phyloP scores from a whole-genome alignment of 2,113 vertebrate species.

The Dendrocopos noguchii region DNA sequence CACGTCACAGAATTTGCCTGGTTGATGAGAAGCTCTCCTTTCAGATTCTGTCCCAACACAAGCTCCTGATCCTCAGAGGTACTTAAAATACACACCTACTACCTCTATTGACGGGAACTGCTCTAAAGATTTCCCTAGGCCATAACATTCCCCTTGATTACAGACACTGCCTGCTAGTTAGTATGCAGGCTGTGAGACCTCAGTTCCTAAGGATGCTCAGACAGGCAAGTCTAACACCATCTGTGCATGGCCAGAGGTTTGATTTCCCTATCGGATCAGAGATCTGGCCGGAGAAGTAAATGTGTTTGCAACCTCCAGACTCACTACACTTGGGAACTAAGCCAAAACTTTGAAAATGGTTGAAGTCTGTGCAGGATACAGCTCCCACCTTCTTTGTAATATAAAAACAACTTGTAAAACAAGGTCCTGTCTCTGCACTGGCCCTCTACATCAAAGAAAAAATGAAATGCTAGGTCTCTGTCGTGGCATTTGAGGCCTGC shows the following conservation, averaged over 20 bases:
- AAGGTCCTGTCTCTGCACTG: background rate
- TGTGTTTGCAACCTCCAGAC: background rate
- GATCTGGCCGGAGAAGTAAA: background rate
- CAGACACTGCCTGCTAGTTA: background rate
- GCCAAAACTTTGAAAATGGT: background rate
- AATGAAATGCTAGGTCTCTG: background rate
- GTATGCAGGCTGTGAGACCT: background rate
- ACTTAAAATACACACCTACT: background rate
- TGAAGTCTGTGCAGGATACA: background rate
- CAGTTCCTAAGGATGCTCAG: background rate
- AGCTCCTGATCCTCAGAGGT: background rate
- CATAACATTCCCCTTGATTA: background rate
- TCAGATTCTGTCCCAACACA: background rate
- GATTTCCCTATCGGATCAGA: background rate
- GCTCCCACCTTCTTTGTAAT: background rate
- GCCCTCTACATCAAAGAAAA: background rate
- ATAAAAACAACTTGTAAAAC: background rate
- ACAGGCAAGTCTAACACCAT: background rate
- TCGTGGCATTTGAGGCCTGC: background rate
- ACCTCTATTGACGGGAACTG: background rate
- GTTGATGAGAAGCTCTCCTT: background rate
- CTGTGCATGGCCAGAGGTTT: slow-evolving; percentile 7
- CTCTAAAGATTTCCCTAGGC: background rate
- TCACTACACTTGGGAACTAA: background rate
- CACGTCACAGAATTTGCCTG: background rate